A percentile compares a stretch with the other conserved stretches of the same genome.
Conservation (phyloP, 2,888 invertebrate species). For the Acronicta psi region DNA sequence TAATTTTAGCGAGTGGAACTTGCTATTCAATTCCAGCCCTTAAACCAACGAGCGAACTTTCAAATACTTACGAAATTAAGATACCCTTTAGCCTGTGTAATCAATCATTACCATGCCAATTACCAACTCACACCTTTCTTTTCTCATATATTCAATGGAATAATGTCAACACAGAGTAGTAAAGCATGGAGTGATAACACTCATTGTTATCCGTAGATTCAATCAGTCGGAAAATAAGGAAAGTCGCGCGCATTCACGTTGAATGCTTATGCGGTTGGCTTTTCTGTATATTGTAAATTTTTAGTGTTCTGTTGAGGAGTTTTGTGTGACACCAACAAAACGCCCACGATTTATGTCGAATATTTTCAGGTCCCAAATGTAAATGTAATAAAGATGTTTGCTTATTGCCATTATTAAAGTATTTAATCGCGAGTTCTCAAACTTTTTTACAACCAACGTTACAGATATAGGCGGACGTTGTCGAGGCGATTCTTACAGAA, state of each 20-base stretch:
- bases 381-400: no score
- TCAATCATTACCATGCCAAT: constrained; percentile 34
- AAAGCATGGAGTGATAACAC: constrained; percentile 23
- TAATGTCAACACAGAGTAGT: constrained; percentile 30
- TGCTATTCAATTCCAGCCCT: no score
- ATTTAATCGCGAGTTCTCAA: no score
- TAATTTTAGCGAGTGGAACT: constrained; percentile 10
- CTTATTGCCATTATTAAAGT: no score
- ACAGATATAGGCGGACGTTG: neutral
- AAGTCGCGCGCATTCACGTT: neutral
- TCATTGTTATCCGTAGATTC: neutral
- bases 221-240: neutral
- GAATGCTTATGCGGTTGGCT: no score
- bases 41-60: constrained; percentile 8
- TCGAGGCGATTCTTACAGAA: neutral
- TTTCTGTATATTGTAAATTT: no score
- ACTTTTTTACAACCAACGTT: no score
- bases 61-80: constrained; percentile 1
- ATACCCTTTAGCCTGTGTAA: neutral
- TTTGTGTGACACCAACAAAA: no score
- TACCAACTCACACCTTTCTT: constrained; percentile 42
- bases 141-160: constrained; percentile 36
- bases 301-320: no score
- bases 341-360: no score
- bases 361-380: no score